These are phyloP conservation scores for Phenacoccus solenopsis DNA, from an alignment of 1,140 invertebrate genomes.

Conservation along the genomic window DNA sequence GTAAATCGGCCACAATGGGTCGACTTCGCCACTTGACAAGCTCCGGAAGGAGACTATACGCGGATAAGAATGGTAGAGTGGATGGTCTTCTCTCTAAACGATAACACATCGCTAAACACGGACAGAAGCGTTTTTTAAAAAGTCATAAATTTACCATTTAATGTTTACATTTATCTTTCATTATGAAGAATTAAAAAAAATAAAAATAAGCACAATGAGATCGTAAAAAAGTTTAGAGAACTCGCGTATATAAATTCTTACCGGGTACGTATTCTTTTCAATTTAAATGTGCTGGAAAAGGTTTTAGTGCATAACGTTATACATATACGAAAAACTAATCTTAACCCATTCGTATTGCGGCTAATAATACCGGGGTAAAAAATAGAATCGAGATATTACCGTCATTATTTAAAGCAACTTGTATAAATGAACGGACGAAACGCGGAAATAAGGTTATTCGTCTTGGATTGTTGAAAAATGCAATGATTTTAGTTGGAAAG, in stretches of 20 bases:
- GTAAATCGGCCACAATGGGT: no score
- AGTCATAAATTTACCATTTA: not conserved
- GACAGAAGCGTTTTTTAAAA: not conserved
- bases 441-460: not conserved
- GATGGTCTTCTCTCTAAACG: no score
- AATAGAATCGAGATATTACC: not conserved
- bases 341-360: not conserved
- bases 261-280: not conserved
- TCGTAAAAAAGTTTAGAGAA: not conserved
- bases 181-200: constrained; percentile 4
- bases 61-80: no score
- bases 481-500: not conserved
- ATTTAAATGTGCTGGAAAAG: not conserved
- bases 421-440: no score
- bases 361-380: not conserved
- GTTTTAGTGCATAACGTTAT: not conserved
- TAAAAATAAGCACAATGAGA: not conserved
- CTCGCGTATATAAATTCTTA: not conserved
- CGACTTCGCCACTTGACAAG: no score
- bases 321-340: not conserved
- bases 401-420: not conserved
- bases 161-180: constrained; percentile 3
- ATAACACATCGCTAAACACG: not conserved
- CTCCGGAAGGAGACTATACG: no score
- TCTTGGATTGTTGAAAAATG: not conserved